Evolutionary conservation across 2,113 vertebrate genomes (phyloP), one percentile per base, ranked within the genome.

Genomic region (Reinhardtius hippoglossoides): DNA sequence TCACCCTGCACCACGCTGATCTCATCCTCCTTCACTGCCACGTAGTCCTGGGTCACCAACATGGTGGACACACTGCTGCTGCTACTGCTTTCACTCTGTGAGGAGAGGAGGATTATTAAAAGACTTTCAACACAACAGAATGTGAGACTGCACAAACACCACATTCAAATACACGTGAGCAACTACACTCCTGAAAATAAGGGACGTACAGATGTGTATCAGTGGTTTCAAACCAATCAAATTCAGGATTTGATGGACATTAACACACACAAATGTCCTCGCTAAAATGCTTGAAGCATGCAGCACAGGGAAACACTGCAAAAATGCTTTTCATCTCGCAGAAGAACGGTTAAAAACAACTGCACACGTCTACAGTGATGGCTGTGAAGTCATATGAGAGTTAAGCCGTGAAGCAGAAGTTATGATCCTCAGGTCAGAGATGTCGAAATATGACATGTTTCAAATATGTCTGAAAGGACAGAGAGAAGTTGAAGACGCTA

Each of bases 21-120:
- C 95, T 99, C 98, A 96, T 99, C 98, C 96, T 99, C 98, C 96
- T 99, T 99, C 96, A 99, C 96, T 88, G 98, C 98, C 95, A 96
- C 97, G 88, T 99, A 99, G 92, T 95, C 95, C 94, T 98, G 98
- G 91, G 98, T 99, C 96, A 99, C 98, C 96, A 99, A 93, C 98
- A 99, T 99, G 95, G 98, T 98, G 96, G 97, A 98, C 94, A 98
- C 96, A 95, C 95, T 98, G 96, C 97, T 98, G 95, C 92, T 93
- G 89, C 96, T 99, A 96, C 97, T 98, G 93, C 97, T 97, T 98
- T 99, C 98, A 99, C 97, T 99, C 98, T 99, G 94, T 46, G 20
- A 21, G 70, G 77, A 54, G 44, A 76, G 72, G 7, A 79, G 23
- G 21, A 73, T 26, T 0, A 2, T 0, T 31, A 44, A 69, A 56